A percentile compares a stretch with the other conserved stretches of the same genome.
These are phyloP conservation scores for Hipparchia semele DNA, from an alignment of 2,888 invertebrate species.

Conservation along the genomic window DNA sequence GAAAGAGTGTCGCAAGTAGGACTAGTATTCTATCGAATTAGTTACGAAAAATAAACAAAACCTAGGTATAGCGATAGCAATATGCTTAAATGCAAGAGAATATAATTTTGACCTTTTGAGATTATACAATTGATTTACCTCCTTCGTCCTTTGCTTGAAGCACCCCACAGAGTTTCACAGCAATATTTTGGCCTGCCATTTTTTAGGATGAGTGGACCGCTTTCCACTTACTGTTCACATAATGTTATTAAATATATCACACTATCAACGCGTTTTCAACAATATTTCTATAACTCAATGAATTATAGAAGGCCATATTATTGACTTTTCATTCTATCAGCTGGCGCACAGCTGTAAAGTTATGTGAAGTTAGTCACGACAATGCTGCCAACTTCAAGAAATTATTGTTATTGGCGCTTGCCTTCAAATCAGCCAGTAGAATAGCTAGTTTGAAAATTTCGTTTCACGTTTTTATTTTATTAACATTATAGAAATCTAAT, in stretches of 20 bases:
- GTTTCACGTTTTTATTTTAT: slow-evolving; percentile 42
- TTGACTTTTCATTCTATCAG: slow-evolving; percentile 78
- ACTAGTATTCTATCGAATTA: not conserved
- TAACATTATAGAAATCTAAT: not conserved
- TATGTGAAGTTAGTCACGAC: slow-evolving; percentile 58
- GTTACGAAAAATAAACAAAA: not conserved
- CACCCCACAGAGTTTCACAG: slow-evolving; percentile 82
- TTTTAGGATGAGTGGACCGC: slow-evolving; percentile 32
- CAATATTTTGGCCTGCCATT: slow-evolving; percentile 80
- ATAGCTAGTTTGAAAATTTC: slow-evolving; percentile 47
- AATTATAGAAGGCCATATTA: slow-evolving; percentile 42
- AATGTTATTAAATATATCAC: slow-evolving; percentile 38
- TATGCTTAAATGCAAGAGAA: not conserved
- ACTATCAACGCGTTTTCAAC: slow-evolving; percentile 50
- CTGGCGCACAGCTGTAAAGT: slow-evolving; percentile 78
- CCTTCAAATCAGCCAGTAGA: slow-evolving; percentile 57
- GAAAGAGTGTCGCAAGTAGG: not conserved
- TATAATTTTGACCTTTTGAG: not conserved
- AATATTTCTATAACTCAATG: slow-evolving; percentile 40
- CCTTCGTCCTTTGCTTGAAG: slow-evolving; percentile 74
- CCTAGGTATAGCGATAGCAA: not conserved
- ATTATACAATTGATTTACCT: slow-evolving; percentile 56
- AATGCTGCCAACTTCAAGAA: slow-evolving; percentile 54
- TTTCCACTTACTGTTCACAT: slow-evolving; percentile 53
- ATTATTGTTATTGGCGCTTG: slow-evolving; percentile 47